phyloP scores from a whole-genome alignment of 1,140 invertebrate species.

The Oedothorax gibbosus region DNA sequence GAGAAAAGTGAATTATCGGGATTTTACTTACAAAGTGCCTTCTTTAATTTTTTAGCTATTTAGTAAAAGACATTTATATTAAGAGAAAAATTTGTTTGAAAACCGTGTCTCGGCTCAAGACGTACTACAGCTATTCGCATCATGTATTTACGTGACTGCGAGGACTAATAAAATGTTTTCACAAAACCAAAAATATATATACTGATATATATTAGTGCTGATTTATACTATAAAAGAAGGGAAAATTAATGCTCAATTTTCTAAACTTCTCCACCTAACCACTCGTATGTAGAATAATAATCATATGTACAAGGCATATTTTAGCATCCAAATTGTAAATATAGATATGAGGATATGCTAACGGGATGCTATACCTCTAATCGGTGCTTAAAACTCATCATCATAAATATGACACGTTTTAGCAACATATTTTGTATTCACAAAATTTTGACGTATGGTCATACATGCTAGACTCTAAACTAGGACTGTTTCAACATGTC shows the following conservation, averaged over 20 bases:
- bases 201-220: slow-evolving; percentile 14
- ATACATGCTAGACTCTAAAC: slow-evolving; percentile 15
- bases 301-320: slow-evolving; percentile 21
- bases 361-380: slow-evolving; percentile 24
- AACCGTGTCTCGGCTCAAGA: slow-evolving; percentile 37
- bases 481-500: slow-evolving; percentile 1
- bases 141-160: slow-evolving; percentile 25
- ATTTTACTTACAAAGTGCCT: slow-evolving; percentile 49
- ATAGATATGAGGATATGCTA: slow-evolving; percentile 11
- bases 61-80: slow-evolving; percentile 50
- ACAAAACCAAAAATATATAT: slow-evolving; percentile 28
- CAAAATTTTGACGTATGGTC: background rate
- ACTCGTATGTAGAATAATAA: slow-evolving; percentile 10
- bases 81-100: slow-evolving; percentile 49
- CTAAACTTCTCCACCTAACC: slow-evolving; percentile 5
- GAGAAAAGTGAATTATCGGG: slow-evolving; percentile 41
- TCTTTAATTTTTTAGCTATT: slow-evolving; percentile 19
- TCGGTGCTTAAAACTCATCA: slow-evolving; percentile 43
- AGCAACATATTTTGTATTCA: slow-evolving; percentile 7
- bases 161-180: slow-evolving; percentile 7
- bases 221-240: slow-evolving; percentile 11
- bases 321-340: slow-evolving; percentile 39
- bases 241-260: slow-evolving; percentile 15
- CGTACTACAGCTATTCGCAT: background rate
- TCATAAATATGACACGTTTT: slow-evolving; percentile 23